phyloP scores from a whole-genome alignment of 2,113 vertebrate species.

The Cephalopterus ornatus region DNA sequence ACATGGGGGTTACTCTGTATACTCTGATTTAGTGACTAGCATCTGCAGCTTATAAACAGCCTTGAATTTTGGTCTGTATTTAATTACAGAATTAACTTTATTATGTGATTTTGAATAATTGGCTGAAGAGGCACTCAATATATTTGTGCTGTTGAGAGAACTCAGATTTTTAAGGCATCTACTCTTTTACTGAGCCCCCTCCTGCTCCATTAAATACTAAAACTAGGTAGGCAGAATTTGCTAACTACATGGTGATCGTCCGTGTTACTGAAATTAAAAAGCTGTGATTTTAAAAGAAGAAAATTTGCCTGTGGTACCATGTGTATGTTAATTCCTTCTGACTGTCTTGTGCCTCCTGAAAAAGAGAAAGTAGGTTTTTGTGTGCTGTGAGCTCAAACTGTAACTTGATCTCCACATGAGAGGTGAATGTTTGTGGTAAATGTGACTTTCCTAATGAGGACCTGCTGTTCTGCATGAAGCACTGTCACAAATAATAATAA shows the following conservation, averaged over 20 bases:
- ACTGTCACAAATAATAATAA: slow-evolving; percentile 24
- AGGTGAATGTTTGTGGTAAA: background rate
- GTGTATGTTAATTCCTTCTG: background rate
- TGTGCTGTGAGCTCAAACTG: background rate
- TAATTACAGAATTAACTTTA: background rate
- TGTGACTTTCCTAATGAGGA: slow-evolving; percentile 19
- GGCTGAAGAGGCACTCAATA: background rate
- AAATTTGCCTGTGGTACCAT: background rate
- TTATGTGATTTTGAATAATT: background rate
- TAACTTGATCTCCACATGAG: background rate
- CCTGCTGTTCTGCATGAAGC: slow-evolving; percentile 23
- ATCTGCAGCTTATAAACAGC: background rate
- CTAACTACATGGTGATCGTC: background rate
- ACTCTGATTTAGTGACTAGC: background rate
- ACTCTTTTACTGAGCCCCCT: background rate
- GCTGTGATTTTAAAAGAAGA: background rate
- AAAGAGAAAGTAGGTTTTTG: background rate
- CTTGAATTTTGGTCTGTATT: background rate
- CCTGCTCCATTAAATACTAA: background rate
- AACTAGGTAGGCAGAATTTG: background rate
- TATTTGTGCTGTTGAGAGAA: background rate
- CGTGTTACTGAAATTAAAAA: background rate
- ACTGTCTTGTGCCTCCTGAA: background rate
- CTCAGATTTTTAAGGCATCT: background rate
- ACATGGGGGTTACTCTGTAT: background rate